phyloP scores from a whole-genome alignment of 2,797 vertebrate genomes.

The Pipistrellus nathusii region DNA sequence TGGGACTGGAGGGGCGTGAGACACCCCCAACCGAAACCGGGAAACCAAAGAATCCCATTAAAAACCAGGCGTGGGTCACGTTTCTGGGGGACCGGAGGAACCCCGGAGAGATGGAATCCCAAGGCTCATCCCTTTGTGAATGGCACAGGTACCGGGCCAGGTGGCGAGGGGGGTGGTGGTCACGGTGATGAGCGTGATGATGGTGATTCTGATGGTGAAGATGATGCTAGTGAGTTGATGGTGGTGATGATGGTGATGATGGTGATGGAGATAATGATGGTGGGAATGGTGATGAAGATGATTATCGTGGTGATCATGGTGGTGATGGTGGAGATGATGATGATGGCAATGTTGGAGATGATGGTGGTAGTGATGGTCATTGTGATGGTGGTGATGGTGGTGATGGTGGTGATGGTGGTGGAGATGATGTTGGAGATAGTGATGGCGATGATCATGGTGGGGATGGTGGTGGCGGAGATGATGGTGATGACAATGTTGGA shows the following conservation, averaged over 20 bases:
- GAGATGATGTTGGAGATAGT: no score
- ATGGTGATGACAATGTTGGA: rapidly evolving
- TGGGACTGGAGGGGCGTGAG: not conserved
- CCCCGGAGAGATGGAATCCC: not conserved
- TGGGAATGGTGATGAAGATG: rapidly evolving
- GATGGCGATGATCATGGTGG: no score
- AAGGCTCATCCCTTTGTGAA: not conserved
- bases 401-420: not conserved
- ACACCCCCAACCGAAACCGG: not conserved
- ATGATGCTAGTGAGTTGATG: no score
- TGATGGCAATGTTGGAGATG: rapidly evolving
- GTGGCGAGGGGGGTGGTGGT: not conserved
- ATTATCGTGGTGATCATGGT: rapidly evolving
- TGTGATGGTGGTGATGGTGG: no score
- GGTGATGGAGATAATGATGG: no score
- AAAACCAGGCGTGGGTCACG: not conserved
- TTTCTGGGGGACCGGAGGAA: not conserved
- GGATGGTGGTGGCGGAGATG: rapidly evolving
- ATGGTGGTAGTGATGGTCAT: rapidly evolving
- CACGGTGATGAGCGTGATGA: rapidly evolving
- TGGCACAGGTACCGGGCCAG: rapidly evolving
- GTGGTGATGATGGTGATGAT: rapidly evolving
- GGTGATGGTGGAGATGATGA: rapidly evolving
- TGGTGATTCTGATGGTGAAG: rapidly evolving
- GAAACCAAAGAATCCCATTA: constrained; percentile 10